Base-by-base conservation (phyloP, 1,140 invertebrate genomes). In the Magallana angulata region DNA sequence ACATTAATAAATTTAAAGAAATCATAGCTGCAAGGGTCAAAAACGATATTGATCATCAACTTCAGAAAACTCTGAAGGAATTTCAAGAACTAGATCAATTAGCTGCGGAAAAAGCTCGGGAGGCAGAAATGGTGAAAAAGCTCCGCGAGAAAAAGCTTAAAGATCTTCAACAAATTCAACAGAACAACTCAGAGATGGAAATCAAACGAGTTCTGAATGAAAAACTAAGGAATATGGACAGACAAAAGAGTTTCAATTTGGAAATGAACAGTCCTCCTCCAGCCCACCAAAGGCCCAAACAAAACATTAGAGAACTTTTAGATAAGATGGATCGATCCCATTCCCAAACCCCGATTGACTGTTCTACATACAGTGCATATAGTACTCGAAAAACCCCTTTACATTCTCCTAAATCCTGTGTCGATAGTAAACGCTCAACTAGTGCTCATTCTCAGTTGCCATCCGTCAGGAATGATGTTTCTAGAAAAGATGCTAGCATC, bases 261-360 rank as follows among this genome's bases (percentile, higher is more conserved):
- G 56, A 82, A 16, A 82, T 82, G 48, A 57, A 57, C 48, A 57
- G 81, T 16, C 81, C 81, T 82, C 81, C 81, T 16, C 81, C 81
- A 16, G 81, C 81, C 18, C 81, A 82, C 36, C 81, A 82, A 82
- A 36, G 56, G 7, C 48, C 48, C 18, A 82, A 82, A 24, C 56
- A 82, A 58, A 82, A 82, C 16, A 58, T 82, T n/a, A 82, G 48
- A n/a, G 81, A 82, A 57, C 48, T 82, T n/a, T 56, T 82, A 16
- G 81, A 82, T 57, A 82, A 82, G 16, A 82, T 82, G 81, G 81
- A 82, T 7, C 81, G 18, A n/a, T 57, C 48, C n/a, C 56, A 57
- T 57, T 82, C 81, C 14, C 56, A 57, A 56, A 82, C 57, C 3
- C 81, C 81, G 2, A 58, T 24, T 9, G 81, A 82, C 18, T 57